Base-by-base conservation (phyloP, 2,797 vertebrate species). In the Enteromius paludinosus region DNA sequence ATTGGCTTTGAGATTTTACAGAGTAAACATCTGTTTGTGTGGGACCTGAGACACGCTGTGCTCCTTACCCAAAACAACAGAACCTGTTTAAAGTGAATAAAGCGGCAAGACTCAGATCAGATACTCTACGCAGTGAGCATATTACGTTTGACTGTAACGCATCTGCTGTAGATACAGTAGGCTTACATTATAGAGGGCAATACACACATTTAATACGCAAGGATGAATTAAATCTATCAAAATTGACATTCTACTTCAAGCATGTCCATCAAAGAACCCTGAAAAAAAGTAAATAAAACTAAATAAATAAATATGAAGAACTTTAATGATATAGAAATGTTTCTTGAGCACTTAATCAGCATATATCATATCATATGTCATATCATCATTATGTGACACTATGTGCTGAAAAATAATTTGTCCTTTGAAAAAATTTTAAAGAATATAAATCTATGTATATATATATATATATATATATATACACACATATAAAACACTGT, bases 1-100 rank as follows among this genome's bases (percentile, higher is more conserved):
- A 94, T 94, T 93, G 89, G 89, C 89, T 93, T 92, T 91, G 85
- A 88, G 89, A 83, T 75, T 87, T 76, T 79, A 73, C 89, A 88
- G 87, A 88, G 75, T 84, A 89, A 92, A 92, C 87, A 90, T 91
- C 85, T 90, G 87, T 89, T 92, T 87, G 82, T 85, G 84, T 84
- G 84, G 82, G 88, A 85, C 79, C 71, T 38, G 68, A 86, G 83
- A 89, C 84, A 71, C 30, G 78, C 83, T 85, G 82, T 84, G 79
- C 72, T 82, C 14, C 65, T 86, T 85, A 87, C 89, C 82, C 82
- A 89, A 80, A 79, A 84, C 77, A 89, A 66, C 49, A 14, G 62
- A 85, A 81, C 76, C 66, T 59, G 56, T 86, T 84, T 81, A 59
- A 43, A 43, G 61, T 74, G 72, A 83, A 41, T 45, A 75, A 56